These are phyloP conservation scores for Ophioninae sp. DNA, from an alignment of 2,888 invertebrate genomes.

Conservation along the genomic window DNA sequence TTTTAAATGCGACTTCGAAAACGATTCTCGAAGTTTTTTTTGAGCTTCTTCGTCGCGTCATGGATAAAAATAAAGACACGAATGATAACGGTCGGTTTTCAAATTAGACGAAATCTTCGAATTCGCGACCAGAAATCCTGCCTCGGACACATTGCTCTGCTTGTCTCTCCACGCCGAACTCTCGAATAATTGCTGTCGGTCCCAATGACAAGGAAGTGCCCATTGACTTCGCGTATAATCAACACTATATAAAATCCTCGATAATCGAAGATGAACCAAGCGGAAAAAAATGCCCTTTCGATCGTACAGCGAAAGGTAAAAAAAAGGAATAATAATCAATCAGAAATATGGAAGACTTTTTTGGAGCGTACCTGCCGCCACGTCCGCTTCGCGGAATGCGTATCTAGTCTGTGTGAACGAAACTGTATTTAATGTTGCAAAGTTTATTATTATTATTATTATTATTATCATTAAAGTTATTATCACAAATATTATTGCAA, in stretches of 20 bases:
- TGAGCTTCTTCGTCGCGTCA: background rate
- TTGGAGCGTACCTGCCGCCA: constrained; percentile 61
- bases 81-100: background rate
- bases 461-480: constrained; percentile 64
- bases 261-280: constrained; percentile 15
- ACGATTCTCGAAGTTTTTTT: background rate
- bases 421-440: constrained; percentile 78
- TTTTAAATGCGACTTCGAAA: background rate
- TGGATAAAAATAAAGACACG: background rate
- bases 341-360: constrained; percentile 50
- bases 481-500: constrained; percentile 57
- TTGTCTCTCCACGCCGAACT: background rate
- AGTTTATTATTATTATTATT: constrained; percentile 76
- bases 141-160: background rate
- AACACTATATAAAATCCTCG: constrained; percentile 18
- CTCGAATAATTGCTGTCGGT: constrained; percentile 1
- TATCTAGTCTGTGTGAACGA: constrained; percentile 79
- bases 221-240: constrained; percentile 2
- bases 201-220: background rate
- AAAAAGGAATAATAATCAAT: constrained; percentile 34
- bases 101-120: background rate
- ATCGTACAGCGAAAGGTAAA: constrained; percentile 41
- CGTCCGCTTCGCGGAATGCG: constrained; percentile 65
- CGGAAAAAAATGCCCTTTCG: constrained; percentile 26
- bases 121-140: background rate